A percentile compares a stretch with the other conserved stretches of the same genome.
phyloP scores from a whole-genome alignment of 2,888 invertebrate species.

The Myopa testacea region DNA sequence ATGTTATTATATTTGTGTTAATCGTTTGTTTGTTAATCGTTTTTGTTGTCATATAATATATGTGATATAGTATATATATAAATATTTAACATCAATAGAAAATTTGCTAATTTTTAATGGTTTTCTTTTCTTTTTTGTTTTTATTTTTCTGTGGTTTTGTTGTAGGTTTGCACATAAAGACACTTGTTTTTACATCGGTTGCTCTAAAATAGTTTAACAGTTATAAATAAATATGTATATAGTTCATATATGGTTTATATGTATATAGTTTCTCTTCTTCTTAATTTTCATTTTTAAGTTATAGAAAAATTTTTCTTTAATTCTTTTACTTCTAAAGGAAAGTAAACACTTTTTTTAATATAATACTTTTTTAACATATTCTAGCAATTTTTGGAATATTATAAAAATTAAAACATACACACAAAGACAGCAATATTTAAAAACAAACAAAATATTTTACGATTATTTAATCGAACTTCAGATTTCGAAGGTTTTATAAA shows the following conservation, averaged over 20 bases:
- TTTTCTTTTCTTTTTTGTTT: not conserved
- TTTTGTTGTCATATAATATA: not conserved
- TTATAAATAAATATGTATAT: not conserved
- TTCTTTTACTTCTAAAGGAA: too few species aligned
- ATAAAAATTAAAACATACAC: too few species aligned
- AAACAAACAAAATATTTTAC: not conserved
- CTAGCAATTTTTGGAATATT: too few species aligned
- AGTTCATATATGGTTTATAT: not conserved
- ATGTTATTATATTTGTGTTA: too few species aligned
- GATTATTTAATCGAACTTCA: too few species aligned
- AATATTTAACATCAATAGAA: constrained; percentile 38
- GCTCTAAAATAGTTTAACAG: not conserved
- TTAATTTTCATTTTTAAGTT: not conserved
- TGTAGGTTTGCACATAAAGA: constrained; percentile 17
- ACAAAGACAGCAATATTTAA: too few species aligned
- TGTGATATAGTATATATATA: constrained; percentile 13
- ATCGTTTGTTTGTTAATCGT: too few species aligned
- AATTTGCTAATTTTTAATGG: constrained; percentile 28
- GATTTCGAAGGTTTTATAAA: constrained; percentile 8
- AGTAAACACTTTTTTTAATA: not conserved
- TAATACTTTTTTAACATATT: constrained; percentile 8
- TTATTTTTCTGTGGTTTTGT: constrained; percentile 1
- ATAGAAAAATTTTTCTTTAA: too few species aligned
- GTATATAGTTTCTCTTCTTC: not conserved
- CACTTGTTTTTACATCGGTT: constrained; percentile 26